Conservation (phyloP, 2,797 vertebrate species). For the Setipinna tenuifilis region DNA sequence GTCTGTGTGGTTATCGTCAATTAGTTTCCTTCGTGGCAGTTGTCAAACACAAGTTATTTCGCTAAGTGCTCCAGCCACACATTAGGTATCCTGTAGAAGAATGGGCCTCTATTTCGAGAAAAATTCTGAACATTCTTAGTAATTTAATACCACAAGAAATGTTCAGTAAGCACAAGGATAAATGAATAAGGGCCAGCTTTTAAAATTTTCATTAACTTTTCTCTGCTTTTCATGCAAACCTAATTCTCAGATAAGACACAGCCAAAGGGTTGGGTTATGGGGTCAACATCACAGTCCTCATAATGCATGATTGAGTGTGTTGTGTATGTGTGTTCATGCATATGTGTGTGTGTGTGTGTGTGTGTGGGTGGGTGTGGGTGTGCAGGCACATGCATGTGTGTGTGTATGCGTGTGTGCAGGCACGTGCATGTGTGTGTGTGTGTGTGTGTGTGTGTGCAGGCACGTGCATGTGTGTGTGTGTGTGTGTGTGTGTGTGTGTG, state of each 20-base stretch:
- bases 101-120: background rate
- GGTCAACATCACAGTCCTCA: background rate
- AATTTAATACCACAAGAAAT: background rate
- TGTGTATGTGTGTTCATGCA: background rate
- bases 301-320: background rate
- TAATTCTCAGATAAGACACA: background rate
- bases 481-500: conserved; percentile 39
- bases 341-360: background rate
- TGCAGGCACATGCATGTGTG: background rate
- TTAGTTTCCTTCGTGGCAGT: background rate
- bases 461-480: conserved; percentile 13
- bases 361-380: background rate
- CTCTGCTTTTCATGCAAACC: background rate
- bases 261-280: background rate
- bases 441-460: conserved; percentile 28
- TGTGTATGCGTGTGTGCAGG: background rate
- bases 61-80: background rate
- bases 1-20: background rate
- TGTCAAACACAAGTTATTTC: background rate
- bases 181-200: background rate
- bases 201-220: background rate
- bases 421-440: conserved; percentile 23
- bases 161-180: background rate
- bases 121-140: background rate
- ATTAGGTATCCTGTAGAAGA: background rate